Evolutionary conservation across 1,140 invertebrate genomes (phyloP).

Genomic region (Drosophila pandora): DNA sequence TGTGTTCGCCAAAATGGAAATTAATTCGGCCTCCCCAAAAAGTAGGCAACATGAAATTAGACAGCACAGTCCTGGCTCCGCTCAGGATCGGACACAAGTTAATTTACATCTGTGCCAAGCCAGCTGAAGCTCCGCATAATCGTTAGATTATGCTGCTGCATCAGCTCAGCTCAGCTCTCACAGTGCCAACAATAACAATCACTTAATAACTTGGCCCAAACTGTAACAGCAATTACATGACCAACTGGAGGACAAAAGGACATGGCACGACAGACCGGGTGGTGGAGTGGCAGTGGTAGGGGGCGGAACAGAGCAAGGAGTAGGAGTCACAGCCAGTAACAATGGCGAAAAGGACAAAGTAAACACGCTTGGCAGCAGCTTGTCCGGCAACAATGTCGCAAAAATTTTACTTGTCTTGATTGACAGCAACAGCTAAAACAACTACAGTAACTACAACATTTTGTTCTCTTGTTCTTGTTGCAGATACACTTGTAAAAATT

Average conservation of each 20-base stretch:
- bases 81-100: conserved; percentile 30
- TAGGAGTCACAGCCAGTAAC: conserved; percentile 6
- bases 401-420: conserved; percentile 72
- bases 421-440: conserved; percentile 58
- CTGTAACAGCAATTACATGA: conserved; percentile 72
- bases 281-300: too few species aligned
- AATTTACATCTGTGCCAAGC: conserved; percentile 62
- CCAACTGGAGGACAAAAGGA: conserved; percentile 31
- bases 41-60: conserved; percentile 30
- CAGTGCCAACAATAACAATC: conserved; percentile 51
- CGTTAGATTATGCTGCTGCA: conserved; percentile 72
- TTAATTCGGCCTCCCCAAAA: conserved; percentile 57
- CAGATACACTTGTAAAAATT: conserved; percentile 11
- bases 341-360: conserved; percentile 57
- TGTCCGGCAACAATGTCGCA: conserved; percentile 68
- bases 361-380: conserved; percentile 53
- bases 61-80: not conserved
- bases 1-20: conserved; percentile 53
- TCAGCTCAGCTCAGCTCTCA: conserved; percentile 1
- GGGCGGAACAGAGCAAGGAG: not conserved
- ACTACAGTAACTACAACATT: conserved; percentile 35
- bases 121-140: conserved; percentile 55
- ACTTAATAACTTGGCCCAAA: conserved; percentile 76
- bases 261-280: conserved; percentile 4
- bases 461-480: conserved; percentile 13